phyloP scores from a whole-genome alignment of 2,797 vertebrate genomes.

The Hybognathus amarus region DNA sequence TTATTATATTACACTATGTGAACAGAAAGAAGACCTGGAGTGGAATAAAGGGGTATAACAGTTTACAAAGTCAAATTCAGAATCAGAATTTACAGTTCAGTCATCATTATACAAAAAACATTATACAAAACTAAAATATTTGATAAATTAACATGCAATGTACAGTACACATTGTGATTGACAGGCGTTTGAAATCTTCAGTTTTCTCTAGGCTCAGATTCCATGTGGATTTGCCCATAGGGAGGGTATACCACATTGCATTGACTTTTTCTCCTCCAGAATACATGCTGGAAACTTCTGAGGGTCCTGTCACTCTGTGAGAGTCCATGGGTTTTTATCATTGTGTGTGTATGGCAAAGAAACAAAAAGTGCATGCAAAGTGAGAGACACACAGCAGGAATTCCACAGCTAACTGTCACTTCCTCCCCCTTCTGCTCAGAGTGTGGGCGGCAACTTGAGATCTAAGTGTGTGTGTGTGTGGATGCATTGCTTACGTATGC shows the following conservation, averaged over 20 bases:
- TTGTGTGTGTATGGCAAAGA: constrained; percentile 45
- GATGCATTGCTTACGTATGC: constrained; percentile 24
- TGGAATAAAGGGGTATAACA: background rate
- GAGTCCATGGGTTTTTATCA: constrained; percentile 47
- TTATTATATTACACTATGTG: background rate
- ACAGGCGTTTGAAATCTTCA: background rate
- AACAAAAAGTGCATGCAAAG: constrained; percentile 50
- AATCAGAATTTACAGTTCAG: background rate
- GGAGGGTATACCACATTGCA: constrained; percentile 16
- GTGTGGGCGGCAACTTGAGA: constrained; percentile 38
- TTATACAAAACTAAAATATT: background rate
- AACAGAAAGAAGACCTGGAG: background rate
- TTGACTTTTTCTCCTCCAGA: background rate
- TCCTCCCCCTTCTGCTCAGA: constrained; percentile 40
- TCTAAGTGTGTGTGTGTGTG: constrained; percentile 3
- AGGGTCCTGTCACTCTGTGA: constrained; percentile 40
- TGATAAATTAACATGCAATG: background rate
- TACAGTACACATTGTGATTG: background rate
- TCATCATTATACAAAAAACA: too few species aligned
- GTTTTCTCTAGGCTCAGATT: constrained; percentile 3
- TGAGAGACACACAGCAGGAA: constrained; percentile 61
- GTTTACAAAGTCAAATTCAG: background rate
- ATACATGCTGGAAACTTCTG: constrained; percentile 35
- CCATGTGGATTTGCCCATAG: background rate
- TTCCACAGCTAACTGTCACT: constrained; percentile 58